Evolutionary conservation across 1,140 invertebrate species (phyloP).

Genomic region (Drosophila ambigua): DNA sequence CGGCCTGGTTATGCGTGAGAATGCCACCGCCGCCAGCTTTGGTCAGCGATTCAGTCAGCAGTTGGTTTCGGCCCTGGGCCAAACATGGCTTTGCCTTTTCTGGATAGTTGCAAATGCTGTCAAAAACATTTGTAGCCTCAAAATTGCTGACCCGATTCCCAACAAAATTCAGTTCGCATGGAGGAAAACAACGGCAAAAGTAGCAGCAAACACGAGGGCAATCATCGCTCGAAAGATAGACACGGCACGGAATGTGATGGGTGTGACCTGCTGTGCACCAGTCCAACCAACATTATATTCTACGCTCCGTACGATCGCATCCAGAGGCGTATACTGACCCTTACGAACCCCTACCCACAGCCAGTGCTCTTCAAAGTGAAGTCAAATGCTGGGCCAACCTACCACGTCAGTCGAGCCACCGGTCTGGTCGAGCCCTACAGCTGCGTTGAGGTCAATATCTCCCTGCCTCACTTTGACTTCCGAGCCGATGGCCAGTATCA

Average conservation of each 20-base stretch:
- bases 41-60: constrained; percentile 31
- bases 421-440: constrained; percentile 38
- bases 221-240: constrained; percentile 1
- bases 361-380: constrained; percentile 51
- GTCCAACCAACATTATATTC: constrained; percentile 43
- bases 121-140: constrained; percentile 31
- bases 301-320: constrained; percentile 50
- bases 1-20: constrained; percentile 47
- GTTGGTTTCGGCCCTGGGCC: constrained; percentile 6
- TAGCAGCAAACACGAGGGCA: constrained; percentile 8
- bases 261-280: constrained; percentile 29
- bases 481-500: not conserved
- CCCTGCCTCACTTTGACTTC: constrained; percentile 25
- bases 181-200: constrained; percentile 5
- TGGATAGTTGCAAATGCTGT: constrained; percentile 46
- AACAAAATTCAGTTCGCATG: constrained; percentile 37
- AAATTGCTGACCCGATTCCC: constrained; percentile 49
- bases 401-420: constrained; percentile 28
- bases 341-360: constrained; percentile 36
- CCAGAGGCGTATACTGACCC: constrained; percentile 42
- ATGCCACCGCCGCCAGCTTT: constrained; percentile 41
- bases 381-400: constrained; percentile 22
- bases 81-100: constrained; percentile 34
- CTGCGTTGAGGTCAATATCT: constrained; percentile 29
- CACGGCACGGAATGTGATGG: not conserved